These are phyloP conservation scores for Caracal caracal DNA, from an alignment of 2,113 vertebrate species.

Conservation along the genomic window DNA sequence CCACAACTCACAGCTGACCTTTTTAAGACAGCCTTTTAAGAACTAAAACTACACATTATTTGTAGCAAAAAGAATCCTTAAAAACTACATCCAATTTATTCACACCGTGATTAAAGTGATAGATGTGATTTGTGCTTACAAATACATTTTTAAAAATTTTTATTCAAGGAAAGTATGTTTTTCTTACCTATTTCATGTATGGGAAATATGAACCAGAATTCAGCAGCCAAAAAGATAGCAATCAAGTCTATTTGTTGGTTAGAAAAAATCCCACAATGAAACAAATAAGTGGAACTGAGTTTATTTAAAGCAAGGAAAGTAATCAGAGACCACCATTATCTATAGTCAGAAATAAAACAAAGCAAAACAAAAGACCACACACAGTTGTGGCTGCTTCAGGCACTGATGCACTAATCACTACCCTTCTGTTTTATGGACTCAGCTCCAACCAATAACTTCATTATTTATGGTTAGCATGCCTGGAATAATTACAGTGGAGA, in stretches of 20 bases:
- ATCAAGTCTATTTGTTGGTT: neutral
- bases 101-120: slow-evolving; percentile 72
- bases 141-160: slow-evolving; percentile 3
- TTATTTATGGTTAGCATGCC: neutral
- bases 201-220: slow-evolving; percentile 29
- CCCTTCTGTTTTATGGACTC: neutral
- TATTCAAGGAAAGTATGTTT: slow-evolving; percentile 63
- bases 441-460: neutral
- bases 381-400: neutral
- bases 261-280: neutral
- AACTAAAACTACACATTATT: slow-evolving; percentile 43
- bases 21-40: neutral
- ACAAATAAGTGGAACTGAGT: neutral
- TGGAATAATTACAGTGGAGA: neutral
- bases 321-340: slow-evolving; percentile 21
- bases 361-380: neutral
- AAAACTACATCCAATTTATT: slow-evolving; percentile 75
- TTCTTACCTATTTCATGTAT: slow-evolving; percentile 66
- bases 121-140: slow-evolving; percentile 62
- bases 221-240: neutral
- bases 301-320: neutral
- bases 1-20: neutral
- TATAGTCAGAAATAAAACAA: neutral
- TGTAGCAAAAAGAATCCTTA: slow-evolving; percentile 37
- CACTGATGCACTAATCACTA: neutral